Conservation (phyloP, 1,140 invertebrate genomes). For the Drosophila obscura region DNA sequence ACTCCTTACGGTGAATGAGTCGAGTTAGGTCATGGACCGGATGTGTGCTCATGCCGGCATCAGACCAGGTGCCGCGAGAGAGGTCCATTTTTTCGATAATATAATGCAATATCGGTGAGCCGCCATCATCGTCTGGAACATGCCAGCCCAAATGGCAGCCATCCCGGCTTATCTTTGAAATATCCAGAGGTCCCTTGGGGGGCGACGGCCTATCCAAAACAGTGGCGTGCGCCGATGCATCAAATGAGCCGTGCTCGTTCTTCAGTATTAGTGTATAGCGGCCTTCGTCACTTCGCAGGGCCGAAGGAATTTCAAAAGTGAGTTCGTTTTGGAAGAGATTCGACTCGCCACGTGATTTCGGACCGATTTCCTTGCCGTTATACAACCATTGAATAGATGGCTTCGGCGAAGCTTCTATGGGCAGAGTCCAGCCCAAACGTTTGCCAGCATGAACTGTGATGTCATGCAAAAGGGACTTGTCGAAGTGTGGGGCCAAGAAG, state of each 20-base stretch:
- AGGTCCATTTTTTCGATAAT: slow-evolving; percentile 99
- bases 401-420: slow-evolving; percentile 93
- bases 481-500: slow-evolving; percentile 93
- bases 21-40: slow-evolving; percentile 93
- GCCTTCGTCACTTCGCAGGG: slow-evolving; percentile 92
- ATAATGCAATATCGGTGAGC: slow-evolving; percentile 97
- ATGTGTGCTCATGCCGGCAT: slow-evolving; percentile 94
- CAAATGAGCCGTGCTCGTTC: slow-evolving; percentile 92
- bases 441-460: slow-evolving; percentile 95
- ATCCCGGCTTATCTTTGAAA: slow-evolving; percentile 94
- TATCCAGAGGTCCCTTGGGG: slow-evolving; percentile 93
- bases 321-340: slow-evolving; percentile 90
- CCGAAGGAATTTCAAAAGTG: slow-evolving; percentile 93
- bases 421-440: slow-evolving; percentile 94
- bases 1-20: slow-evolving; percentile 96
- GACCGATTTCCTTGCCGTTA: slow-evolving; percentile 90
- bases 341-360: slow-evolving; percentile 89
- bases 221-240: slow-evolving; percentile 93
- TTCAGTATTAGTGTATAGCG: slow-evolving; percentile 93
- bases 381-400: slow-evolving; percentile 95
- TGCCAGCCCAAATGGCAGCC: slow-evolving; percentile 94
- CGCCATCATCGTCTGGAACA: slow-evolving; percentile 94
- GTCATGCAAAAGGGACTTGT: slow-evolving; percentile 92
- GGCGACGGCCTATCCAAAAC: slow-evolving; percentile 94
- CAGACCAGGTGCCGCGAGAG: slow-evolving; percentile 96